Base-by-base conservation (phyloP, 1,140 invertebrate genomes). In the Cotesia vestalis region DNA sequence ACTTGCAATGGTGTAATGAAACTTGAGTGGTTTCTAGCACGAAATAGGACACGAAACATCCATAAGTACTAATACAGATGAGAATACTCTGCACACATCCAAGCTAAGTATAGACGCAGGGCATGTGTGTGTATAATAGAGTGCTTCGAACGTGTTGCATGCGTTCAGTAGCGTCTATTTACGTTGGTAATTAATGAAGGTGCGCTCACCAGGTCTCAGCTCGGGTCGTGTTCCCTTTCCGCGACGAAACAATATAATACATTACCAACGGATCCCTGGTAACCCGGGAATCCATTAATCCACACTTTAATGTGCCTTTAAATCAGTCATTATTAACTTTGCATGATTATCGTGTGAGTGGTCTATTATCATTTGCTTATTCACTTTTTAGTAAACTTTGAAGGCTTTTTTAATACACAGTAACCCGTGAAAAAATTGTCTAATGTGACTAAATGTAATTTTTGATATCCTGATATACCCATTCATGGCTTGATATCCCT, bases 111-210 rank as follows among this genome's bases (percentile, higher is more conserved):
- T 12, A 34, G 9, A 11, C 34, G 20, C 8, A 27, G 27, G 8
- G 34, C 4, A 34, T 12, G 17, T 60, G 20, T 27, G 12, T 60
- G 27, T 60, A 66, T 66, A 46, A 46, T 6, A 46, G 40, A 46
- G 14, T 66, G n/a, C 17, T 34, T 34, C 35, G 52, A 34, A 67
- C n/a, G 34, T 34, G 66, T 20, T 59, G 34, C 20, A 68, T 17
- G 66, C 51, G n/a, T 57, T 57, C 34, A 57, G n/a, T 52, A 36
- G 53, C 53, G 20, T 62, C 38, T 61, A 70, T 70, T 70, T 51
- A 62, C 68, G 17, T 20, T 63, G 8, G 40, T 70, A 70, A 70
- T 70, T 70, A 62, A 70, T 70, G 38, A 62, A 61, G 59, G 57
- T 34, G 38, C 40, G 6, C 40, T 62, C 57, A n/a, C n/a, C 8